phyloP scores from a whole-genome alignment of 2,888 invertebrate species.

The Folsomia candida region DNA sequence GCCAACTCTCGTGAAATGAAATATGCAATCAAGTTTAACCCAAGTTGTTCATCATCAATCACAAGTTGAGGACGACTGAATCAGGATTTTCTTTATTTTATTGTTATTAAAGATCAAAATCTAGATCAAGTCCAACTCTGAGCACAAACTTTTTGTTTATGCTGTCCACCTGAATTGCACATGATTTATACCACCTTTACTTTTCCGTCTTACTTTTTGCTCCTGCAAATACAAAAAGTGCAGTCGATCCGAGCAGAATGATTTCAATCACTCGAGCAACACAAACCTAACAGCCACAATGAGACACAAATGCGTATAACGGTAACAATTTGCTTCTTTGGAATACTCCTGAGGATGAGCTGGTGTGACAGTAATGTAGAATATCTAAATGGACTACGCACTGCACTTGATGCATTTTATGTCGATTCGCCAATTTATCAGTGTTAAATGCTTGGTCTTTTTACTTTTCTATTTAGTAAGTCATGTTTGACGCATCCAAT shows the following conservation, averaged over 20 bases:
- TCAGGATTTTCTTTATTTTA: background rate
- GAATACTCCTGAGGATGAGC: background rate
- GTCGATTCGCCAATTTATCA: background rate
- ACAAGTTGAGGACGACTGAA: background rate
- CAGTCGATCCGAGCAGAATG: background rate
- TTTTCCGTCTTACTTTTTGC: background rate
- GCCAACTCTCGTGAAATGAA: too few species aligned
- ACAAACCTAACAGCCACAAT: background rate
- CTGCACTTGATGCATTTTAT: background rate
- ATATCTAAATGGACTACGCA: background rate
- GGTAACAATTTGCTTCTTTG: background rate
- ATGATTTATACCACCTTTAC: background rate
- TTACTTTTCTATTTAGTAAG: background rate
- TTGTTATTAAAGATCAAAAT: background rate
- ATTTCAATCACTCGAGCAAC: background rate
- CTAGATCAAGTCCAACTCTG: background rate
- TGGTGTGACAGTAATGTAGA: background rate
- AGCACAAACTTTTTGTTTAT: background rate
- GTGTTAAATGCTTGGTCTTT: too few species aligned
- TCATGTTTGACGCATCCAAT: background rate
- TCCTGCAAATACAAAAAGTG: background rate
- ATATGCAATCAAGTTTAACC: background rate
- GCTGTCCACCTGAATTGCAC: background rate
- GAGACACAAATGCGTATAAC: background rate
- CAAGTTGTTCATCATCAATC: constrained; percentile 3